Evolutionary conservation across 2,888 invertebrate species (phyloP).

Genomic region (Pollenia griseotomentosa): DNA sequence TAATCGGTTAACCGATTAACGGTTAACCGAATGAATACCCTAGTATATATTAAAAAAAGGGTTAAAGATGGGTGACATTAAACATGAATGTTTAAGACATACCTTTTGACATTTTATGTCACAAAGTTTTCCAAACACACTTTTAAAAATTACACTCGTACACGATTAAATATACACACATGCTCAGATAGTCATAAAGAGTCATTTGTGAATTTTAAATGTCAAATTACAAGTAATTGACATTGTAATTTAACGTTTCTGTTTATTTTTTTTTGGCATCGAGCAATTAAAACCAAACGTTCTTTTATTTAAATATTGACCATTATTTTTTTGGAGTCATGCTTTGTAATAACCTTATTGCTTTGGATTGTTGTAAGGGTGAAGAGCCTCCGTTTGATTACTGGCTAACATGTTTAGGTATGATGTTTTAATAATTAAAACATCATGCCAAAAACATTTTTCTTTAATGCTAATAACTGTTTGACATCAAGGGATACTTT

Average conservation of each 20-base stretch:
- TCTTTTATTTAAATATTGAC: constrained; percentile 40
- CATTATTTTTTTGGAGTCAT: constrained; percentile 26
- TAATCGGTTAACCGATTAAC: too few species aligned
- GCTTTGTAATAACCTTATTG: constrained; percentile 32
- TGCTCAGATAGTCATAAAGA: neutral
- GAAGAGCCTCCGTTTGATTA: too few species aligned
- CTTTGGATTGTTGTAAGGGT: neutral
- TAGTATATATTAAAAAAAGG: constrained; percentile 5
- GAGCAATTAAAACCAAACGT: constrained; percentile 59
- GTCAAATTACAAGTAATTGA: constrained; percentile 28
- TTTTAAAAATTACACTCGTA: neutral
- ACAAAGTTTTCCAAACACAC: constrained; percentile 12
- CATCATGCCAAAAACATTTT: neutral
- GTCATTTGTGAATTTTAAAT: constrained; percentile 61
- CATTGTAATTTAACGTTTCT: constrained; percentile 19
- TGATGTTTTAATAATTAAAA: too few species aligned
- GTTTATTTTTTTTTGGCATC: constrained; percentile 12
- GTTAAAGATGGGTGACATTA: constrained; percentile 40
- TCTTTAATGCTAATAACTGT: constrained; percentile 9
- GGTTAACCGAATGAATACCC: too few species aligned
- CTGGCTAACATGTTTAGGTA: too few species aligned
- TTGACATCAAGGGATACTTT: neutral
- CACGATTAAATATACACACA: neutral
- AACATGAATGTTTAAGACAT: constrained; percentile 25
- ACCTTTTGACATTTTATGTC: constrained; percentile 20